These are phyloP conservation scores for Aphidoletes aphidimyza DNA, from an alignment of 2,888 invertebrate genomes.

Conservation along the genomic window DNA sequence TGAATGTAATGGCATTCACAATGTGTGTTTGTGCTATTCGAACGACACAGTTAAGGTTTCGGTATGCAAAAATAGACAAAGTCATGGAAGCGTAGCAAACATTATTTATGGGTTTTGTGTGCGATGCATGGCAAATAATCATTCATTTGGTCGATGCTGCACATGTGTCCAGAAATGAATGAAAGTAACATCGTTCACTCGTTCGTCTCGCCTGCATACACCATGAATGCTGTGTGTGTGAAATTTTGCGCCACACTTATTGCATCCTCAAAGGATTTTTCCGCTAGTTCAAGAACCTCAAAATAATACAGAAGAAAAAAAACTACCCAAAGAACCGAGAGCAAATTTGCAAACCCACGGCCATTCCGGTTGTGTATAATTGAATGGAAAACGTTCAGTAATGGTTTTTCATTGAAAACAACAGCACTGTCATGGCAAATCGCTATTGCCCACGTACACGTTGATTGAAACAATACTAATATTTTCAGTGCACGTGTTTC, in stretches of 20 bases:
- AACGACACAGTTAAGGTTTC: background rate
- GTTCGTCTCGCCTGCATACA: background rate
- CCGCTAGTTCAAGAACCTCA: background rate
- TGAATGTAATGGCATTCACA: too few relatives aligned
- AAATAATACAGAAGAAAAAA: background rate
- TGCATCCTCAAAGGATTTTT: background rate
- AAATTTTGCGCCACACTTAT: too few relatives aligned
- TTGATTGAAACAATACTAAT: background rate
- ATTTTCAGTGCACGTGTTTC: background rate
- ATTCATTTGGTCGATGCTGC: background rate
- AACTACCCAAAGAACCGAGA: background rate
- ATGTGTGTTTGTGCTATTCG: background rate
- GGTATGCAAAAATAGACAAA: background rate
- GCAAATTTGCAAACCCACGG: too few relatives aligned
- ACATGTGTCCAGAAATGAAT: slow-evolving; percentile 47
- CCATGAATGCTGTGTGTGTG: too few relatives aligned
- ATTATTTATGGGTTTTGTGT: slow-evolving; percentile 43
- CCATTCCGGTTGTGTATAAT: too few relatives aligned
- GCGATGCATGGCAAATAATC: slow-evolving; percentile 54
- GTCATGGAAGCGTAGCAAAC: slow-evolving; percentile 19
- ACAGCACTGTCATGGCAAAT: too few relatives aligned
- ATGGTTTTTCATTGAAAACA: too few relatives aligned
- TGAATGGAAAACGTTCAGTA: too few relatives aligned
- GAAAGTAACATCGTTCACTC: slow-evolving; percentile 13
- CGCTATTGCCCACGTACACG: too few relatives aligned